Evolutionary conservation across 2,797 vertebrate genomes (phyloP).

Genomic region (Astyanax mexicanus): DNA sequence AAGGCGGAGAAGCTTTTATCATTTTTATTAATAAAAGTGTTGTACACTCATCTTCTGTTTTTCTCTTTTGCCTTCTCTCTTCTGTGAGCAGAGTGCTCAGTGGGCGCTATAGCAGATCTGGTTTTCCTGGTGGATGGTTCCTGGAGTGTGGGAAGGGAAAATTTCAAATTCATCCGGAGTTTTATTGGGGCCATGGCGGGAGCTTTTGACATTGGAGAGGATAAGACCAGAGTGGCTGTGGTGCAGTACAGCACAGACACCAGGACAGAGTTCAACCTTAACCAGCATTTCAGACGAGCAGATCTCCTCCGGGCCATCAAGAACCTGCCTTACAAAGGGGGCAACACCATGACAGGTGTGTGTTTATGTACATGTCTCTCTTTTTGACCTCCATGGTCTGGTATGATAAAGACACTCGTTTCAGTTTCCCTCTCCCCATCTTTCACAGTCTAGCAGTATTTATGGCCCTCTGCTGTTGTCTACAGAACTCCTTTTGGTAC

Average conservation of each 20-base stretch:
- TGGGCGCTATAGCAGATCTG: conserved; percentile 92
- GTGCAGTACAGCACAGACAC: conserved; percentile 98
- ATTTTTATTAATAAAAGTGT: neutral
- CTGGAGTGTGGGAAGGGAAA: conserved; percentile 97
- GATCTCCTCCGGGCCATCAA: conserved; percentile 92
- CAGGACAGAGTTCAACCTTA: conserved; percentile 95
- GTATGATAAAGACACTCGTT: no score
- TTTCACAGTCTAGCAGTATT: neutral
- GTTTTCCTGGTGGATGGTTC: conserved; percentile 97
- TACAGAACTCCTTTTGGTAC: neutral
- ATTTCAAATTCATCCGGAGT: conserved; percentile 93
- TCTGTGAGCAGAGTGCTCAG: conserved; percentile 85
- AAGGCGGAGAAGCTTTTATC: neutral
- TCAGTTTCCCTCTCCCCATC: neutral
- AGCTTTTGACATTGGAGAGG: conserved; percentile 94
- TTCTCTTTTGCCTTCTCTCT: conserved; percentile 43
- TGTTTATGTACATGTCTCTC: neutral
- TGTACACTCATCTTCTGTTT: conserved; percentile 9
- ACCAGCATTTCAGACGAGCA: conserved; percentile 84
- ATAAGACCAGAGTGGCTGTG: conserved; percentile 93
- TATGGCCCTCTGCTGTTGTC: neutral
- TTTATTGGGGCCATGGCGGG: conserved; percentile 91
- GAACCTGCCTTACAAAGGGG: conserved; percentile 96
- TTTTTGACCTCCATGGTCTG: neutral
- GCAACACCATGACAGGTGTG: conserved; percentile 98